Evolutionary conservation across 2,888 invertebrate species (phyloP).

Genomic region (Agrotis ipsilon): DNA sequence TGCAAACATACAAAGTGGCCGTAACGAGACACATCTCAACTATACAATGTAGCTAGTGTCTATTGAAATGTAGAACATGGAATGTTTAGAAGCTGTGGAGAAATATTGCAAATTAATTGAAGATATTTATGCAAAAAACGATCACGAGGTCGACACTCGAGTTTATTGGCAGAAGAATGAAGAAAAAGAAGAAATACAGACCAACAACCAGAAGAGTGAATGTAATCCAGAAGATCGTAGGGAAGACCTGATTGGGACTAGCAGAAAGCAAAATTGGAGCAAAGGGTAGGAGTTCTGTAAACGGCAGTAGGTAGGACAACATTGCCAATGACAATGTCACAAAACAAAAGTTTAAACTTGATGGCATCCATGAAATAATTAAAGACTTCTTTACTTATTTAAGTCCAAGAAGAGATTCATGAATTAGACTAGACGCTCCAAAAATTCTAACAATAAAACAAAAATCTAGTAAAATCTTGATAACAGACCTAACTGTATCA

Average conservation of each 20-base stretch:
- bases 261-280: background rate
- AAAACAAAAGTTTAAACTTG: background rate
- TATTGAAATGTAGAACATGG: constrained; percentile 56
- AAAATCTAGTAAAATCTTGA: constrained; percentile 26
- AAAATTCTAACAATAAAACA: constrained; percentile 26
- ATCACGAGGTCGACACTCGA: background rate
- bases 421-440: constrained; percentile 7
- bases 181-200: background rate
- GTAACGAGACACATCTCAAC: constrained; percentile 75
- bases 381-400: background rate
- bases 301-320: background rate
- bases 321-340: background rate
- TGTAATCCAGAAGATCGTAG: background rate
- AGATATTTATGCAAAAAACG: background rate
- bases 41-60: constrained; percentile 64
- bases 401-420: background rate
- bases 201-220: background rate
- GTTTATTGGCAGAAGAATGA: too few species aligned
- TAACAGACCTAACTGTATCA: constrained; percentile 39
- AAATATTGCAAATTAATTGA: background rate
- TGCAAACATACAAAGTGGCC: constrained; percentile 76
- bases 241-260: background rate
- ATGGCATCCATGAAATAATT: background rate
- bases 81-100: constrained; percentile 24
- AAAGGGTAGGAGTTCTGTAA: too few species aligned